These are phyloP conservation scores for Drosophila parvula DNA, from an alignment of 1,140 invertebrate species.

Conservation along the genomic window DNA sequence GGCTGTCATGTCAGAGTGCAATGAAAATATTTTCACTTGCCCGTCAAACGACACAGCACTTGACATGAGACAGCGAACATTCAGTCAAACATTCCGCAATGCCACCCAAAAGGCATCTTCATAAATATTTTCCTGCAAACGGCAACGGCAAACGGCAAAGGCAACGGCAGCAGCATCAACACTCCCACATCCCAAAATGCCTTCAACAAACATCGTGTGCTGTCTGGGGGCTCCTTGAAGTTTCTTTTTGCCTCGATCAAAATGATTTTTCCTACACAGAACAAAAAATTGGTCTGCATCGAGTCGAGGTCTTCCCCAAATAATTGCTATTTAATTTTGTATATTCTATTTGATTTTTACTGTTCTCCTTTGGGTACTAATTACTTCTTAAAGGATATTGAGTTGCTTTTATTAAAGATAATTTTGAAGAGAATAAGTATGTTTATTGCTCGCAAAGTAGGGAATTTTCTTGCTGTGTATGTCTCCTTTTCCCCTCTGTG, in stretches of 20 bases:
- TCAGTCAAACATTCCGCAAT: slow-evolving; percentile 76
- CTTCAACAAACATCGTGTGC: slow-evolving; percentile 70
- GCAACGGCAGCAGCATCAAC: slow-evolving; percentile 52
- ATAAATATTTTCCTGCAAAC: slow-evolving; percentile 67
- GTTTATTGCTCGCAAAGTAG: too few relatives aligned
- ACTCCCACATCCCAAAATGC: slow-evolving; percentile 74
- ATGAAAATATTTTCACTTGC: slow-evolving; percentile 81
- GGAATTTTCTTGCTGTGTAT: not conserved
- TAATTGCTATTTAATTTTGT: too few relatives aligned
- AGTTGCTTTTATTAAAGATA: too few relatives aligned
- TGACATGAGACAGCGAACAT: slow-evolving; percentile 74
- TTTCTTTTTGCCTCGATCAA: slow-evolving; percentile 74
- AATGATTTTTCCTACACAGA: slow-evolving; percentile 56
- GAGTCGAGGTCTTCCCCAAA: not conserved
- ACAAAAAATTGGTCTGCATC: not conserved
- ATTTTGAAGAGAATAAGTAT: not conserved
- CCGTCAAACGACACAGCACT: slow-evolving; percentile 57
- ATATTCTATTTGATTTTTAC: too few relatives aligned
- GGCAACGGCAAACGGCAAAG: slow-evolving; percentile 32
- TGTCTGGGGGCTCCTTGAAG: slow-evolving; percentile 74
- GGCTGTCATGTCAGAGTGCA: slow-evolving; percentile 81
- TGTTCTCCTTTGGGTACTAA: too few relatives aligned
- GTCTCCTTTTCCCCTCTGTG: slow-evolving; percentile 26
- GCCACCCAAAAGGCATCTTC: slow-evolving; percentile 81
- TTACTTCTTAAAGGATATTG: too few relatives aligned